Evolutionary conservation across 2,113 vertebrate species (phyloP), one percentile per base, ranked within the genome.

Genomic region (Gasterosteus nipponicus): DNA sequence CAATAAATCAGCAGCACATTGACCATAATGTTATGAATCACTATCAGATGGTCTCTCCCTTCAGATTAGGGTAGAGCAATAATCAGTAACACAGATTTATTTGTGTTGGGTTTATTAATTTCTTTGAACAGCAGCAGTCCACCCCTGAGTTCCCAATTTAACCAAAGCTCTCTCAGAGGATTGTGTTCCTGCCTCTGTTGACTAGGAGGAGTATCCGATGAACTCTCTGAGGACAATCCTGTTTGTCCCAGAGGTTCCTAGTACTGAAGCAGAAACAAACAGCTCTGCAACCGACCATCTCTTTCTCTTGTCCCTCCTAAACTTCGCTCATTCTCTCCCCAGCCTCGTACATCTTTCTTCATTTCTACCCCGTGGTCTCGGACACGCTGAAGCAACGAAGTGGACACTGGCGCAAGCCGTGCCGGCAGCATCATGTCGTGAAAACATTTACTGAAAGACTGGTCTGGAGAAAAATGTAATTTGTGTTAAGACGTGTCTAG

Each of bases 401-500:
- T 58, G 66, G 66, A 75, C 78, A 51, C 63, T 84, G 81, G 82
- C 63, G 84, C 65, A 84, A 83, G n/a, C n/a, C n/a, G n/a, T n/a
- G n/a, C n/a, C n/a, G n/a, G n/a, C n/a, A 19, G 2, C n/a, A 35
- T 56, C 2, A 29, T 11, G 35, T 33, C 70, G 7, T n/a, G 12
- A 35, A 12, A 67, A 8, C 33, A 57, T 35, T 19, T 41, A 26
- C 12, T 26, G 38, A 69, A 46, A 62, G 12, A 7, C 33, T 10
- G 19, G 3, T 68, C 58, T 1, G 3, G 3, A 26, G 53, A 12
- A 26, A 15, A 2, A 22, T 1, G 6, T n/a, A 0, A 35, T 42
- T 39, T 75, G 26, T 31, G 16, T 63, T 0, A 11, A 33, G 26
- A 73, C 35, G 53, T 42, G 44, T 16, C 29, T 5, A 16, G 44